Conservation (phyloP, 2,888 invertebrate genomes). For the Sisyra terminalis region DNA sequence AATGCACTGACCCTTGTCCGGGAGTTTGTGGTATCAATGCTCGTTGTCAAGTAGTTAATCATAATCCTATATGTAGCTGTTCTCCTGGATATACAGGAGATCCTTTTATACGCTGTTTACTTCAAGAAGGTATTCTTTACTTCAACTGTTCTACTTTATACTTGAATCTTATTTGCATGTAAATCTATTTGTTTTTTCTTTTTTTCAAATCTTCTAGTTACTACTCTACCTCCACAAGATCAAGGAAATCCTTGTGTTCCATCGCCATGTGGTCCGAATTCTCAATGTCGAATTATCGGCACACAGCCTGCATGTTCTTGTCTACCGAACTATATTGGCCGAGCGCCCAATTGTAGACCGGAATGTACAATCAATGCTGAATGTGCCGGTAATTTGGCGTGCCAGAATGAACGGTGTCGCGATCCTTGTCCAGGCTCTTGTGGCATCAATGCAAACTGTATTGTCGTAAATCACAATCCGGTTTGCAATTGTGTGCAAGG, state of each 20-base stretch:
- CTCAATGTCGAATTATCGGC: constrained; percentile 63
- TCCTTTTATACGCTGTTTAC: constrained; percentile 36
- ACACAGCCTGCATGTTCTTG: constrained; percentile 77
- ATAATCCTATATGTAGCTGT: constrained; percentile 52
- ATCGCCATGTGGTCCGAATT: constrained; percentile 71
- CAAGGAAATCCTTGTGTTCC: constrained; percentile 55
- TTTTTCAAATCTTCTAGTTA: constrained; percentile 6
- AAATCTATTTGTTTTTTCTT: constrained; percentile 6
- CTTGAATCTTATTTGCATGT: constrained; percentile 6
- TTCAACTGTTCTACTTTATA: no score
- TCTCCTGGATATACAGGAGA: constrained; percentile 43
- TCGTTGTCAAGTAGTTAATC: constrained; percentile 47
- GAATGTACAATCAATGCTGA: constrained; percentile 68
- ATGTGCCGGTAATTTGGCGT: constrained; percentile 67
- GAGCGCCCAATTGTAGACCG: constrained; percentile 73
- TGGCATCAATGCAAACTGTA: constrained; percentile 63
- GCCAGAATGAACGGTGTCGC: constrained; percentile 62
- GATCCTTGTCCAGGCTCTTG: constrained; percentile 72
- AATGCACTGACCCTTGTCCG: constrained; percentile 48
- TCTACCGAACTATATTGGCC: constrained; percentile 59
- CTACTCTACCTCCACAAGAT: constrained; percentile 22
- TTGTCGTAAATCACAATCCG: constrained; percentile 68
- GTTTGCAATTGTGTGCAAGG: constrained; percentile 70
- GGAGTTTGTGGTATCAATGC: constrained; percentile 48
- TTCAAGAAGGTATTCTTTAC: constrained; percentile 4